Percentiles rank a stretch among this genome's conserved stretches.
phyloP scores from a whole-genome alignment of 1,140 invertebrate genomes.

The Nymphalis io region DNA sequence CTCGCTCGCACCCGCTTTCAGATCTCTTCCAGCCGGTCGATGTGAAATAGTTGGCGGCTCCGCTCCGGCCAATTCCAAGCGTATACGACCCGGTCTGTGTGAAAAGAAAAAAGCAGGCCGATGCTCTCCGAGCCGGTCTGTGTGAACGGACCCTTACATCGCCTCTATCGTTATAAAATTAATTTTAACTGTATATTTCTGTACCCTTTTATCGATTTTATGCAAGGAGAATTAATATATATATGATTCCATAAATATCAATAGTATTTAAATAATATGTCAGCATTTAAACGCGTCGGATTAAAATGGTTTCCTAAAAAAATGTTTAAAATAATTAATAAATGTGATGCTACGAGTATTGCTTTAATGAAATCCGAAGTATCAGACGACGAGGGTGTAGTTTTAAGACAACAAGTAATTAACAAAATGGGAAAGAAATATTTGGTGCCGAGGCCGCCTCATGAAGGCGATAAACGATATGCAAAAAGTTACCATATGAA shows the following conservation, averaged over 20 bases:
- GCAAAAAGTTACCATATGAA: constrained; percentile 46
- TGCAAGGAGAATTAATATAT: constrained; percentile 17
- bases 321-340: background rate
- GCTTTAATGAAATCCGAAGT: background rate
- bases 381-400: constrained; percentile 39
- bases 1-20: too few species aligned
- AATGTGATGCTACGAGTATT: background rate
- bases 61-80: too few species aligned
- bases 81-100: too few species aligned
- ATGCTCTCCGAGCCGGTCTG: too few species aligned
- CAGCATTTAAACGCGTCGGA: background rate
- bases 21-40: too few species aligned
- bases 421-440: constrained; percentile 29
- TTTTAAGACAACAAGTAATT: constrained; percentile 23
- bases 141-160: too few species aligned
- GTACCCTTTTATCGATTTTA: constrained; percentile 11
- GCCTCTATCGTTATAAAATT: constrained; percentile 20
- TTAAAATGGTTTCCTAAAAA: background rate
- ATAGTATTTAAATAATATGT: constrained; percentile 14
- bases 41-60: too few species aligned
- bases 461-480: constrained; percentile 29
- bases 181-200: constrained; percentile 20
- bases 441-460: constrained; percentile 9
- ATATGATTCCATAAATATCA: background rate
- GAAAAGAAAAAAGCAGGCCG: too few species aligned